phyloP scores from a whole-genome alignment of 2,888 invertebrate genomes.

The Pseudococcus jackbeardsleyi region DNA sequence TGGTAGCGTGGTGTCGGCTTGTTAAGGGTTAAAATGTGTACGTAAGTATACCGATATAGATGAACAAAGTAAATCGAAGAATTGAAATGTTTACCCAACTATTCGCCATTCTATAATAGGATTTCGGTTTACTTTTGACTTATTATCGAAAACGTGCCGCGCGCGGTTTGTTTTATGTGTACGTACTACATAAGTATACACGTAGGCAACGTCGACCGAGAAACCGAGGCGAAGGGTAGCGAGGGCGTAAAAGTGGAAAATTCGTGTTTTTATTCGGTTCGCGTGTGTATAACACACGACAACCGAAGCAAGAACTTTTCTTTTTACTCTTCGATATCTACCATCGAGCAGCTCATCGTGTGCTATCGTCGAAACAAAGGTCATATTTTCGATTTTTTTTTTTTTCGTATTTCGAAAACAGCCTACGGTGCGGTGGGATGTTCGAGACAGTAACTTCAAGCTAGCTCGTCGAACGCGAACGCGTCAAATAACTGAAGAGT shows the following conservation, averaged over 20 bases:
- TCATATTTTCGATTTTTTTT: background rate
- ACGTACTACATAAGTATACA: no score
- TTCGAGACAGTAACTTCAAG: no score
- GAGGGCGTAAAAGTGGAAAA: background rate
- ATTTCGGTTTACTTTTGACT: constrained; percentile 45
- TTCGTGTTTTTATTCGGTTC: constrained; percentile 14
- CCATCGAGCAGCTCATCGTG: background rate
- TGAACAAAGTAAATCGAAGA: constrained; percentile 43
- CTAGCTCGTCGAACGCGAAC: no score
- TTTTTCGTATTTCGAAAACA: no score
- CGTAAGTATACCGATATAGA: constrained; percentile 9
- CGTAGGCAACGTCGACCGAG: no score
- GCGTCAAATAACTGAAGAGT: no score
- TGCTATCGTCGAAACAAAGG: background rate
- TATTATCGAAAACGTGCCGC: constrained; percentile 47
- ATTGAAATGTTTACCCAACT: constrained; percentile 49
- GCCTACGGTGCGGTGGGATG: no score
- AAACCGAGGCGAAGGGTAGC: background rate
- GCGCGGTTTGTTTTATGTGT: constrained; percentile 5
- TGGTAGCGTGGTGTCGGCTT: background rate
- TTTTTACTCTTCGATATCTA: background rate
- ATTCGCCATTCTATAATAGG: constrained; percentile 35
- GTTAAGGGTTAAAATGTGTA: constrained; percentile 11
- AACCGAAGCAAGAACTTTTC: background rate
- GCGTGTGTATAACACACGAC: background rate